These are phyloP conservation scores for Ophiodon elongatus DNA, from an alignment of 2,113 vertebrate species.

Conservation along the genomic window DNA sequence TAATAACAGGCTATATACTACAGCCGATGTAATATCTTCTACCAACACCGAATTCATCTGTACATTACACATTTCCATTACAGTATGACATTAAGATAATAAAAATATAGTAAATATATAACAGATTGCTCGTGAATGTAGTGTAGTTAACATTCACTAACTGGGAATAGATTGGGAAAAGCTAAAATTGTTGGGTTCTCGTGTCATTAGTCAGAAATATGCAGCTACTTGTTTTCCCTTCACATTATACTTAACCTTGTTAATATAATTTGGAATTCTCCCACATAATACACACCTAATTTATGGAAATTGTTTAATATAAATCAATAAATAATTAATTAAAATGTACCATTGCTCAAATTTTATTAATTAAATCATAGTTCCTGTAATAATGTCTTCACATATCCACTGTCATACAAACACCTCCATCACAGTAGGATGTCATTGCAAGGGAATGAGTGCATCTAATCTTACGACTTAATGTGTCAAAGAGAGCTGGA, in stretches of 20 bases:
- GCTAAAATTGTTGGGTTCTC: neutral
- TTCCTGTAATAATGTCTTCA: neutral
- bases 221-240: neutral
- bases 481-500: neutral
- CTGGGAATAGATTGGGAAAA: neutral
- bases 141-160: neutral
- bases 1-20: no score
- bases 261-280: neutral
- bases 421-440: neutral
- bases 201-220: neutral
- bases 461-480: neutral
- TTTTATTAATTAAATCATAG: neutral
- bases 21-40: no score
- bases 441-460: neutral
- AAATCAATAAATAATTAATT: neutral
- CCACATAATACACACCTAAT: neutral
- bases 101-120: neutral
- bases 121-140: neutral
- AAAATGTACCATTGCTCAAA: neutral
- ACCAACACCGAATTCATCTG: no score
- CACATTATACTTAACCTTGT: neutral
- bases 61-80: slow-evolving; percentile 36
- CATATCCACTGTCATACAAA: no score
- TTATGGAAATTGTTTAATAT: neutral
- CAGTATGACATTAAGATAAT: no score